Percentiles rank a stretch among this genome's conserved stretches.
These are phyloP conservation scores for Armadillidium nasatum DNA, from an alignment of 1,140 invertebrate species.

Conservation along the genomic window DNA sequence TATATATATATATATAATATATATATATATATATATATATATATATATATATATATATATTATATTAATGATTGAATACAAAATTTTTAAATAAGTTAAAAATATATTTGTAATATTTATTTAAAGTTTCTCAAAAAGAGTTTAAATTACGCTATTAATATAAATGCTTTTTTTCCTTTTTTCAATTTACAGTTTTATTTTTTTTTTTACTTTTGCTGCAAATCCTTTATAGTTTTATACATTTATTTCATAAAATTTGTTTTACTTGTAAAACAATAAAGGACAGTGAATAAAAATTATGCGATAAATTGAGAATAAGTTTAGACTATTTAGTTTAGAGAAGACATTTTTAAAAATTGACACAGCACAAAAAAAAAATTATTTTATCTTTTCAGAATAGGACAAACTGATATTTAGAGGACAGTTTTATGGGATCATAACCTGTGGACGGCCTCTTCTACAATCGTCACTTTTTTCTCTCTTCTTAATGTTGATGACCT, in stretches of 20 bases:
- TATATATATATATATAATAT: neutral
- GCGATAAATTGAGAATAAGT: neutral
- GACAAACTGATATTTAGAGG: neutral
- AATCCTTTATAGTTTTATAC: no score
- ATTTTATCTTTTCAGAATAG: neutral
- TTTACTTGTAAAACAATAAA: neutral
- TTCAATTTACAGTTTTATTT: no score
- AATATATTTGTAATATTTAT: neutral
- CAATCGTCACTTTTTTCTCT: conserved; percentile 37
- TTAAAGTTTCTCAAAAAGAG: no score
- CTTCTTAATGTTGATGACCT: conserved; percentile 30
- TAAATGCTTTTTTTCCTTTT: no score
- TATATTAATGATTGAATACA: no score
- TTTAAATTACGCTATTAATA: no score
- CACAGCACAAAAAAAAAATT: neutral
- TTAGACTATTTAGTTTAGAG: neutral
- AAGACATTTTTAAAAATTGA: neutral
- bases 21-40: neutral
- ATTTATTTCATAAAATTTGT: neutral
- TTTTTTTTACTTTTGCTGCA: no score
- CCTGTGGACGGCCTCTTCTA: conserved; percentile 39
- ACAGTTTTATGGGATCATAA: conserved; percentile 32
- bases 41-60: conserved; percentile 6
- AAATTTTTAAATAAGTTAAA: neutral
- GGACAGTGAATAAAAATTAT: neutral